A percentile compares a stretch with the other conserved stretches of the same genome.
These are phyloP conservation scores for Petrolisthes cinctipes DNA, from an alignment of 2,888 invertebrate genomes.

Conservation along the genomic window DNA sequence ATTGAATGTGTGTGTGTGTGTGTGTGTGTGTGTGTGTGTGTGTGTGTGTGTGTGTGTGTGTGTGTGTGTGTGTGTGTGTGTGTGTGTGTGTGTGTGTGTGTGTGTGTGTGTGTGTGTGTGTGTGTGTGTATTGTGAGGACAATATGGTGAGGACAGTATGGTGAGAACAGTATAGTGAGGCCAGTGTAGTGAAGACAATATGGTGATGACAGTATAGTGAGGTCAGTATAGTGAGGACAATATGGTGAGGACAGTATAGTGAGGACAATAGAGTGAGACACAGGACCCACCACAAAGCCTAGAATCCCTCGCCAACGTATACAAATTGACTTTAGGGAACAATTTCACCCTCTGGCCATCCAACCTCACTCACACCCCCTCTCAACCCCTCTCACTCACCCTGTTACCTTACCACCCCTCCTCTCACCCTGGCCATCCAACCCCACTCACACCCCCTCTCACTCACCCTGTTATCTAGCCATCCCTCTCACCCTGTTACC, in stretches of 20 bases:
- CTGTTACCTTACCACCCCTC: not conserved
- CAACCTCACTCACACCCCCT: not conserved
- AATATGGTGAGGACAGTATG: not conserved
- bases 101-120: not conserved
- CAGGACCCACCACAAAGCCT: not conserved
- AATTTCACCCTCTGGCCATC: conserved; percentile 5
- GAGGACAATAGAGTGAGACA: not conserved
- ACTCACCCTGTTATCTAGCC: no score
- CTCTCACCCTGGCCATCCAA: no score
- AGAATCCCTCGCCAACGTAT: not conserved
- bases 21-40: not conserved
- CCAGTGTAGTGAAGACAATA: not conserved
- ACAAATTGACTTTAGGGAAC: conserved; percentile 12
- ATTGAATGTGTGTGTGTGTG: no score
- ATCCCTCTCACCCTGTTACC: no score
- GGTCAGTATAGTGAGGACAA: not conserved
- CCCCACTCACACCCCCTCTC: no score
- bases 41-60: not conserved
- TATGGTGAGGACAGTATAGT: not conserved
- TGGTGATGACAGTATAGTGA: not conserved
- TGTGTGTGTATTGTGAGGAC: not conserved
- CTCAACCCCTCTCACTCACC: not conserved
- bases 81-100: not conserved
- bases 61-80: not conserved
- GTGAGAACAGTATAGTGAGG: not conserved